Evolutionary conservation across 2,113 vertebrate species (phyloP), one percentile per base, ranked within the genome.

Genomic region (Mobula hypostoma): DNA sequence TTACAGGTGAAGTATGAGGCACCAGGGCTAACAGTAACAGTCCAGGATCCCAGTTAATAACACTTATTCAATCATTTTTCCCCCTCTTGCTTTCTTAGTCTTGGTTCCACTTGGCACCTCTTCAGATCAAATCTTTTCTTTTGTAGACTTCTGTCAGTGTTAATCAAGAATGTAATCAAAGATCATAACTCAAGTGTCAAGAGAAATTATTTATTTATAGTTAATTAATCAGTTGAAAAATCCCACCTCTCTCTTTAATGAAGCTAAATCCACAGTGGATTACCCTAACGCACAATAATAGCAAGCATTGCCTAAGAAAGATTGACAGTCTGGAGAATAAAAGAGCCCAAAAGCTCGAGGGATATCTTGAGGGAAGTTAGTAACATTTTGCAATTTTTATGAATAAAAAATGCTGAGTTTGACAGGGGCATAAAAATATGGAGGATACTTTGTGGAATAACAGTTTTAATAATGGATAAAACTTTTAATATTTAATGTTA

Each of bases 121-220:
- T n/a, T n/a, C 61, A 90, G 61, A 90, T 66, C 85, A 90, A 68
- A 68, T 90, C 61, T n/a, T 88, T 90, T 17, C 85, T 90, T 90
- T 29, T 90, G 61, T 66, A 7, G n/a, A 90, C 14, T 90, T 29
- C 61, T 32, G 61, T 66, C 27, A 90, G 61, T 36, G 61, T 66
- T 90, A 90, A 32, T 90, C 85, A 90, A 66, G 85, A 90, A 90
- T 90, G 36, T 74, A 74, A 93, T 93, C 70, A 93, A 93, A 74
- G 29, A 68, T 7, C 61, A 32, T 68, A 91, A 21, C 32, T 93
- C 4, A 40, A 93, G 32, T 56, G 66, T 74, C 36, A 76, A 76
- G 91, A 48, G 91, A 74, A 93, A 93, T 93, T 40, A 48, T 74
- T 68, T 68, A 91, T 91, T 93, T 93, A 27, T 48, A 56, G 70